Evolutionary conservation across 2,888 invertebrate genomes (phyloP), one percentile per base, ranked within the genome.

Genomic region (Chalcosyrphus nemorum): DNA sequence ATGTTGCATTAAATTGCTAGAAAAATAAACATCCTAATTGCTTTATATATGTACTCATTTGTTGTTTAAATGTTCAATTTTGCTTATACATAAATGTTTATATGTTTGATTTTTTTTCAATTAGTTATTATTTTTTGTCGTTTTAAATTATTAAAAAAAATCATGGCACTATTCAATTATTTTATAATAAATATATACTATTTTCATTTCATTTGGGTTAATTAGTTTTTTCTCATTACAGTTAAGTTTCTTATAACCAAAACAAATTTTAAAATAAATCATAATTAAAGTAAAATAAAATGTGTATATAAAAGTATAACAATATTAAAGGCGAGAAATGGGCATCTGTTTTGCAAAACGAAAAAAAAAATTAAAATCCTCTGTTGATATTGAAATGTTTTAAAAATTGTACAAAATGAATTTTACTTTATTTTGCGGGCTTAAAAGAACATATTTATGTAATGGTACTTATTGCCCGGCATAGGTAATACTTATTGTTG

Each of bases 11-110:
- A 90, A 90, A 89, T 88, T 88, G 87, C 89, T 90, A 90, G 87
- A 90, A 90, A 90, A 90, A 90, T 90, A 90, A 90, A 89, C 87
- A 86, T 87, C 88, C 86, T 88, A 88, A 89, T 89, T 89, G 89
- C 89, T 89, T 86, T 86, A 86, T 88, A 87, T 86, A 86, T 87
- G 86, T 87, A 86, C 81, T 85, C 52, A 76, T 68, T 66, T 77
- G 45, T 71, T 72, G 38, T 57, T 63, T 68, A 50, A 47, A 47
- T 74, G 50, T 81, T 47, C 80, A 65, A 84, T 80, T 81, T 80
- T 50, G 21, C 78, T 66, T 76, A 45, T 50, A 65, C 57, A 74
- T 61, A 52, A 63, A 70, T 77, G 61, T 72, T 66, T 77, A 50
- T 29, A 50, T 70, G 70, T 71, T 75, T 81, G 54, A 63, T 76